These are phyloP conservation scores for Pangasianodon gigas DNA, from an alignment of 2,113 vertebrate genomes.

Conservation along the genomic window DNA sequence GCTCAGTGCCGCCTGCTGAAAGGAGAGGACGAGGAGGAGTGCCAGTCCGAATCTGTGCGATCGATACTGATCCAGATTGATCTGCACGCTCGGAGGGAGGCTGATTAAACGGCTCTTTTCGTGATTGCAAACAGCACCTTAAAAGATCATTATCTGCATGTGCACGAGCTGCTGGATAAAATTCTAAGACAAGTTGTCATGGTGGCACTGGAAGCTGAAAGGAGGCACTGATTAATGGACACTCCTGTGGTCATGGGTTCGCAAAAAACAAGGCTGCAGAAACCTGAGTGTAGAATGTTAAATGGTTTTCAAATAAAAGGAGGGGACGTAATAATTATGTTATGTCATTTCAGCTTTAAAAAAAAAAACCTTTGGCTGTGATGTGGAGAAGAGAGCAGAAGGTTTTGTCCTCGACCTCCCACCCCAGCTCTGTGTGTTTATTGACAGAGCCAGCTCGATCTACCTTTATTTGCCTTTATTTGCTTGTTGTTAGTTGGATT, in stretches of 20 bases:
- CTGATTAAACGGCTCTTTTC: conserved; percentile 73
- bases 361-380: background rate
- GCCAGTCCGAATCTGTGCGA: conserved; percentile 56
- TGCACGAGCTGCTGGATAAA: conserved; percentile 64
- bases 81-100: conserved; percentile 62
- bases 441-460: background rate
- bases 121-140: conserved; percentile 73
- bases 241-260: conserved; percentile 51
- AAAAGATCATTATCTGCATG: conserved; percentile 65
- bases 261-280: background rate
- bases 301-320: background rate
- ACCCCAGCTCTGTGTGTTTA: background rate
- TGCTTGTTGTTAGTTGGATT: conserved; percentile 39
- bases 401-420: background rate
- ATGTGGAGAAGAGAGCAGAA: background rate
- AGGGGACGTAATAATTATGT: background rate
- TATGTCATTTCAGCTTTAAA: background rate
- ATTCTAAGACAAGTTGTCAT: conserved; percentile 67
- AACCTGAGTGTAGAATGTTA: background rate
- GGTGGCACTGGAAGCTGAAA: conserved; percentile 59
- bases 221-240: conserved; percentile 66
- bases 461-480: conserved; percentile 35
- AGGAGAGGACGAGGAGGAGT: background rate
- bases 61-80: conserved; percentile 74
- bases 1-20: background rate